Percentiles rank a stretch among this genome's conserved stretches.
Evolutionary conservation across 2,888 invertebrate genomes (phyloP).

Genomic region (Zhuqinia jingwanae): DNA sequence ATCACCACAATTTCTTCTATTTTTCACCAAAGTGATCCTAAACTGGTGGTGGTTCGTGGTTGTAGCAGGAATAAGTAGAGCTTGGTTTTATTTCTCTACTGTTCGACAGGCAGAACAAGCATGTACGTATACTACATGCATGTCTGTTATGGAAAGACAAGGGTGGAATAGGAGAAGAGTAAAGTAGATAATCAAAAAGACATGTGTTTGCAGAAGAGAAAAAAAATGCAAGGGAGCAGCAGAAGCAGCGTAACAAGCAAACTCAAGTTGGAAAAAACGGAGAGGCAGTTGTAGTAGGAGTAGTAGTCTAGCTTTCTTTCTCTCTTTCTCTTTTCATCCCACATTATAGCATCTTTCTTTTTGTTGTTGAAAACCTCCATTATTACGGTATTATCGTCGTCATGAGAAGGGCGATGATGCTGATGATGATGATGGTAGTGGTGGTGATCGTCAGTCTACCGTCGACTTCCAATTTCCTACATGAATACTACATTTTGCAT

Average conservation of each 20-base stretch:
- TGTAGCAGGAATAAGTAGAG: constrained; percentile 5
- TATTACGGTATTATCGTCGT: constrained; percentile 46
- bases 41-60: neutral
- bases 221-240: neutral
- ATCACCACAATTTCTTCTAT: neutral
- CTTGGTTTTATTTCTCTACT: neutral
- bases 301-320: no score
- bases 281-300: neutral
- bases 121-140: no score
- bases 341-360: constrained; percentile 23
- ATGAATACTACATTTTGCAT: constrained; percentile 46
- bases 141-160: neutral
- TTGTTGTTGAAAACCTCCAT: constrained; percentile 35
- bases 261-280: constrained; percentile 8
- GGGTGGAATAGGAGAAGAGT: constrained; percentile 19
- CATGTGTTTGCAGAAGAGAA: constrained; percentile 48
- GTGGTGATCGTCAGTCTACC: constrained; percentile 45
- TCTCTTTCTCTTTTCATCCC: constrained; percentile 21
- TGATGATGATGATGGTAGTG: constrained; percentile 18
- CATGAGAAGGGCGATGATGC: constrained; percentile 5
- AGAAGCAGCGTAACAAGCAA: no score
- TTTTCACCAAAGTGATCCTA: neutral
- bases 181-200: constrained; percentile 48
- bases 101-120: no score
- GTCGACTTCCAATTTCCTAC: constrained; percentile 52